Base-by-base conservation (phyloP, 1,140 invertebrate species). In the Caenorhabditis inopinata region DNA sequence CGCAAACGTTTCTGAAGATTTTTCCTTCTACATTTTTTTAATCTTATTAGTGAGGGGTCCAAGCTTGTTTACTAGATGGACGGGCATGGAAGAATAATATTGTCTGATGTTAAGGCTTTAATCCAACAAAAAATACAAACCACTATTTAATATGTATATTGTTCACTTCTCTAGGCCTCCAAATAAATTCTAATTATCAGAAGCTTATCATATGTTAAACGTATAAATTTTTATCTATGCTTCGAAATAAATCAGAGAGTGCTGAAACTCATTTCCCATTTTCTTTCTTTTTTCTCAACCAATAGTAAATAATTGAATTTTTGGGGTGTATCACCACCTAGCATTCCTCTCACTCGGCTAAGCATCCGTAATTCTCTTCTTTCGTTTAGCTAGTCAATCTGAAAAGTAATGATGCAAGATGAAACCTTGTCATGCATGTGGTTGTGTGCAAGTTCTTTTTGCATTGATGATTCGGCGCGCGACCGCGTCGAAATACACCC, bases 401-500 rank as follows among this genome's bases (percentile, higher is more conserved):
- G 58, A 68, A 68, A 68, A 68, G 58, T 68, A 68, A 38, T 68
- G 58, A 68, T 68, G 58, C 58, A 68, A 68, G 58, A 68, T 68
- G 58, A 68, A 68, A 68, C 58, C 32, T 68, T 68, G 58, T 68
- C 58, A 68, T 68, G 58, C 58, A 32, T 68, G 32, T 68, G 58
- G n/a, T 23, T 68, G 32, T 68, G 32, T 35, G 29, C 38, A 68
- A 18, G n/a, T n/a, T n/a, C n/a, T 68, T 18, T 18, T 68, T 42
- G n/a, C 58, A n/a, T 38, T 68, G 32, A 32, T 68, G 32, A 68
- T 68, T 68, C 38, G 58, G 29, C 58, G 38, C 5, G 58, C 3
- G 27, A 32, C 27, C 18, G 53, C 32, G 49, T 27, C 1, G 58
- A 38, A 58, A 58, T 58, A 29, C 51, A 58, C 51, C 51, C 51